A percentile compares a stretch with the other conserved stretches of the same genome.
Conservation (phyloP, 2,888 invertebrate genomes). For the Torymus texanus region DNA sequence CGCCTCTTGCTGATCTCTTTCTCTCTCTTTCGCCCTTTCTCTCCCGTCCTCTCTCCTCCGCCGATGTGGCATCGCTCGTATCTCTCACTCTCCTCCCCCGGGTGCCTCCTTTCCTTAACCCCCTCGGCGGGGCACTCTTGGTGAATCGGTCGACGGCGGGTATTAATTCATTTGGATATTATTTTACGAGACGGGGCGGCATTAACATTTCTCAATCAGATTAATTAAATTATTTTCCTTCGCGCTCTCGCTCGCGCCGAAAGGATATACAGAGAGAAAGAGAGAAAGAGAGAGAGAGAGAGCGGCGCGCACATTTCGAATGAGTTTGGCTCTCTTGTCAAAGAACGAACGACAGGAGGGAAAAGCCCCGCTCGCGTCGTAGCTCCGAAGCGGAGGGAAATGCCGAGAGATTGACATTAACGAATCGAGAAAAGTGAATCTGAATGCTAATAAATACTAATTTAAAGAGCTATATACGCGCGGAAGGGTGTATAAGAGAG, state of each 20-base stretch:
- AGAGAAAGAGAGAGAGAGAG: too few relatives aligned
- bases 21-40: slow-evolving; percentile 52
- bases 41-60: slow-evolving; percentile 51
- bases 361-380: slow-evolving; percentile 28
- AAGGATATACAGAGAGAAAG: slow-evolving; percentile 16
- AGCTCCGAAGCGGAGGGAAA: neutral
- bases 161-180: slow-evolving; percentile 73
- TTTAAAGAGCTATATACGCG: slow-evolving; percentile 43
- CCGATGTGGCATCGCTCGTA: slow-evolving; percentile 53
- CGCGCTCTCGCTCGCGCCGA: slow-evolving; percentile 16
- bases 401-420: slow-evolving; percentile 44
- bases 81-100: slow-evolving; percentile 1
- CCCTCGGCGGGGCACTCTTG: slow-evolving; percentile 23
- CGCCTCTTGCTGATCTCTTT: slow-evolving; percentile 19
- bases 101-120: slow-evolving; percentile 47
- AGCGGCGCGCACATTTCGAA: slow-evolving; percentile 23
- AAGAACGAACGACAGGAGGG: slow-evolving; percentile 51
- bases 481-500: slow-evolving; percentile 39
- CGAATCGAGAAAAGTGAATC: slow-evolving; percentile 48
- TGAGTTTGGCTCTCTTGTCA: slow-evolving; percentile 44
- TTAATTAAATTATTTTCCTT: slow-evolving; percentile 72
- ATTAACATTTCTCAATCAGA: slow-evolving; percentile 73
- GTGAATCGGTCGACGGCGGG: slow-evolving; percentile 58
- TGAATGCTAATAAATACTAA: slow-evolving; percentile 52
- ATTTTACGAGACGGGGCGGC: slow-evolving; percentile 66